Conservation (phyloP, 2,888 invertebrate species). For the Calameuta filiformis region DNA sequence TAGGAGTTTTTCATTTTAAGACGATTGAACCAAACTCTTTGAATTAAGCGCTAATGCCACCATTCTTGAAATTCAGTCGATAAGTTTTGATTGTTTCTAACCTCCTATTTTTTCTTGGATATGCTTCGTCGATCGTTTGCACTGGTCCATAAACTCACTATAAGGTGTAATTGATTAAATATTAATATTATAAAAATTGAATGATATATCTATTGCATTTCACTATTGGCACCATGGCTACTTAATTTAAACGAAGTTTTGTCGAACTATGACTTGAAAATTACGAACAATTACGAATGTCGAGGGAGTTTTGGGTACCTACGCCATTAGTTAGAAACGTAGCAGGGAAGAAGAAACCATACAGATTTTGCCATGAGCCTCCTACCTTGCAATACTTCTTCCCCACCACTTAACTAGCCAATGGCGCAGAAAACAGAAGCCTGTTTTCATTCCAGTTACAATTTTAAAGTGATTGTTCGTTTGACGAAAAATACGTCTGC, state of each 20-base stretch:
- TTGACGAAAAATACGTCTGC: background rate
- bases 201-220: background rate
- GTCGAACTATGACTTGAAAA: background rate
- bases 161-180: background rate
- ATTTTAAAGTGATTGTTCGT: background rate
- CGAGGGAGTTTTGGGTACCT: background rate
- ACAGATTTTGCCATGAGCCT: background rate
- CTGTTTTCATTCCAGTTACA: background rate
- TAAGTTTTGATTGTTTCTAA: background rate
- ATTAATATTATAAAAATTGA: background rate
- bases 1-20: background rate
- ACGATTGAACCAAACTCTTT: too few relatives aligned
- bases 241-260: too few relatives aligned
- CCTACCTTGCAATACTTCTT: background rate
- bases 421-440: background rate
- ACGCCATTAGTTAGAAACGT: background rate
- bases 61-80: background rate
- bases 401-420: background rate
- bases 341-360: background rate
- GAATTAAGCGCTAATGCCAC: background rate
- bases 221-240: background rate
- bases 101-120: background rate
- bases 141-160: too few relatives aligned
- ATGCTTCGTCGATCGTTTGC: background rate
- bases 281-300: background rate